Conservation (phyloP, 2,888 invertebrate genomes). For the Drosophila anceps region DNA sequence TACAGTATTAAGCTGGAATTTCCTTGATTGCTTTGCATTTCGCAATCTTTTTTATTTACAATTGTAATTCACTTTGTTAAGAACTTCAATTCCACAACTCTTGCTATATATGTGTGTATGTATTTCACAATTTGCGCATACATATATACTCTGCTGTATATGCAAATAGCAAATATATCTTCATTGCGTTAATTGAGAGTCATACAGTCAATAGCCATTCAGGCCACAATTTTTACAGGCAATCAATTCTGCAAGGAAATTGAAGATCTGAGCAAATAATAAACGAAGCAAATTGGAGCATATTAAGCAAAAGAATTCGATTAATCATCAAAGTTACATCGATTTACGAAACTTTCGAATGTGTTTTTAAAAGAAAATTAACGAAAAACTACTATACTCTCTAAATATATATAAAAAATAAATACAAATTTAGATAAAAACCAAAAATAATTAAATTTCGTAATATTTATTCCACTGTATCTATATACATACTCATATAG, state of each 20-base stretch:
- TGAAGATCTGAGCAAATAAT: neutral
- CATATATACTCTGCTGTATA: neutral
- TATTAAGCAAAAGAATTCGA: neutral
- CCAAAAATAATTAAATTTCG: too few species aligned
- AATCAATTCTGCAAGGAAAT: constrained; percentile 17
- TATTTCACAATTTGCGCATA: too few species aligned
- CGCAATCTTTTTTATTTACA: constrained; percentile 2
- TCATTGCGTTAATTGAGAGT: constrained; percentile 19
- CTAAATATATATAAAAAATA: neutral
- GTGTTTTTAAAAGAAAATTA: neutral
- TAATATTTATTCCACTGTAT: neutral
- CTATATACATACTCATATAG: neutral
- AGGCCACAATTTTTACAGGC: constrained; percentile 10
- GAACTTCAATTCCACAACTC: constrained; percentile 1
- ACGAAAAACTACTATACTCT: too few species aligned
- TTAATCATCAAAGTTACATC: neutral
- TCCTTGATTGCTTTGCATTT: neutral
- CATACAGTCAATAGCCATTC: neutral
- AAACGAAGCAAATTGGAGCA: neutral
- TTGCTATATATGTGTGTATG: too few species aligned
- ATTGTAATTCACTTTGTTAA: neutral
- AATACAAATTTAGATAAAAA: neutral
- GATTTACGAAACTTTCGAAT: neutral
- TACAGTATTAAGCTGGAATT: neutral
- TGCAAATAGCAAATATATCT: constrained; percentile 2